phyloP scores from a whole-genome alignment of 2,797 vertebrate genomes.

The Poecilia picta region DNA sequence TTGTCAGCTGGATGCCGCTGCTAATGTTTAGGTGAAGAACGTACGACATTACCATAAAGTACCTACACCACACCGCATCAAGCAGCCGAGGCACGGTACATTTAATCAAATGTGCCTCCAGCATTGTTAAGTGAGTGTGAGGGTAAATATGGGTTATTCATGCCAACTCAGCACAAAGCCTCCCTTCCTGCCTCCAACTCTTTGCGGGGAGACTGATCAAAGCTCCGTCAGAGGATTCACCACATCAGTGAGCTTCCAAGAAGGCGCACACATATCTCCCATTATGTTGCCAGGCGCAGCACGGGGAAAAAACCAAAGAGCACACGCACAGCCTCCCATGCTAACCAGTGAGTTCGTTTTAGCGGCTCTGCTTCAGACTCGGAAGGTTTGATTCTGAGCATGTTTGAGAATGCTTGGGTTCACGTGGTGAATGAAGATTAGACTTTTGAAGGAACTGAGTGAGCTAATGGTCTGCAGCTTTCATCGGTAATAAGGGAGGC shows the following conservation, averaged over 20 bases:
- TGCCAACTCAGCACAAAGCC: constrained; percentile 71
- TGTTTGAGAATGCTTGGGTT: constrained; percentile 17
- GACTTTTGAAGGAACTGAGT: constrained; percentile 28
- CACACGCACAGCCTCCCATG: constrained; percentile 20
- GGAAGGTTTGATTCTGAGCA: constrained; percentile 24
- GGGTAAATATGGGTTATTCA: constrained; percentile 57
- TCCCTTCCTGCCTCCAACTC: constrained; percentile 34
- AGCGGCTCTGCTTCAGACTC: neutral
- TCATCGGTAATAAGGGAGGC: constrained; percentile 65
- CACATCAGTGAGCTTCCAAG: constrained; percentile 50
- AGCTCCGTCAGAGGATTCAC: constrained; percentile 59
- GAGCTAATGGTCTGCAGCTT: constrained; percentile 39
- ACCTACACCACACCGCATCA: neutral
- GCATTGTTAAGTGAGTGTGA: constrained; percentile 40
- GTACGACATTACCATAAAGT: neutral
- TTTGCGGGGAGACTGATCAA: constrained; percentile 66
- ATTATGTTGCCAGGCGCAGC: constrained; percentile 51
- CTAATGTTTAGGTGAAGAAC: neutral
- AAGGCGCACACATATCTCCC: constrained; percentile 57
- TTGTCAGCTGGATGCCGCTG: neutral
- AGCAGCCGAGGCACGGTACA: constrained; percentile 10
- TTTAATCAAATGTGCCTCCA: constrained; percentile 17
- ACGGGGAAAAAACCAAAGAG: constrained; percentile 10
- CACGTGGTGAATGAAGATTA: constrained; percentile 28
- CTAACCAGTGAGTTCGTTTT: constrained; percentile 10